Evolutionary conservation across 2,888 invertebrate species (phyloP), one percentile per base, ranked within the genome.

Genomic region (Scrobipalpa atriplicella): DNA sequence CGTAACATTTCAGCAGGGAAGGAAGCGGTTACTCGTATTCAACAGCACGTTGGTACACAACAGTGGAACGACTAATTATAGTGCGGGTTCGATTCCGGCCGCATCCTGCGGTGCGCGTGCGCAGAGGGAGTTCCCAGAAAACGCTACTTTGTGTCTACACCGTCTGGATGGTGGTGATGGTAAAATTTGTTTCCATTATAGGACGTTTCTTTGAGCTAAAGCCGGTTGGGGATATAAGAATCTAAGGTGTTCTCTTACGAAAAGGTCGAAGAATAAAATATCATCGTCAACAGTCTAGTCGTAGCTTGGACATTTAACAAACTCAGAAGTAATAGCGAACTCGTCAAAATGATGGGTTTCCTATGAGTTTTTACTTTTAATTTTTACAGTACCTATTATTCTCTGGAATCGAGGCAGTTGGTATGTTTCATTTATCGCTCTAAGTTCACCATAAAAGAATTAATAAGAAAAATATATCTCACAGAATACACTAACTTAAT

Each of bases 51-150:
- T 18, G 11, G 18, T 11, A 16, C 13, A 19, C 39, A 41, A 16
- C 41, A 41, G 61, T 41, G 11, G 19, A 11, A 41, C 61, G 18
- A 16, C 61, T 61, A 61, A 61, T 61, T 61, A 41, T 61, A 61
- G 61, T 61, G 41, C 52, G 52, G 64, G 64, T 56, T 64, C 54
- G 64, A 36, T 64, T 54, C 64, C 41, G 54, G 64, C 56, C 39
- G 64, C 56, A 64, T 64, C 64, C 61, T 41, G 60, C 61, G 61
- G 16, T 61, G 61, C 61, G 61, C n/a, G 38, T 18, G 52, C 51
- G 52, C 29, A 64, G 54, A 18, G 18, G 51, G 11, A 38, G 64
- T 64, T 64, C 56, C 64, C 56, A 52, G 64, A 54, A 64, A 52
- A n/a, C 67, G 43, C 9, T 16, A 38, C 60, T 18, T 38, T 60